Conservation (phyloP, 2,888 invertebrate genomes). For the Frankliniella intonsa region DNA sequence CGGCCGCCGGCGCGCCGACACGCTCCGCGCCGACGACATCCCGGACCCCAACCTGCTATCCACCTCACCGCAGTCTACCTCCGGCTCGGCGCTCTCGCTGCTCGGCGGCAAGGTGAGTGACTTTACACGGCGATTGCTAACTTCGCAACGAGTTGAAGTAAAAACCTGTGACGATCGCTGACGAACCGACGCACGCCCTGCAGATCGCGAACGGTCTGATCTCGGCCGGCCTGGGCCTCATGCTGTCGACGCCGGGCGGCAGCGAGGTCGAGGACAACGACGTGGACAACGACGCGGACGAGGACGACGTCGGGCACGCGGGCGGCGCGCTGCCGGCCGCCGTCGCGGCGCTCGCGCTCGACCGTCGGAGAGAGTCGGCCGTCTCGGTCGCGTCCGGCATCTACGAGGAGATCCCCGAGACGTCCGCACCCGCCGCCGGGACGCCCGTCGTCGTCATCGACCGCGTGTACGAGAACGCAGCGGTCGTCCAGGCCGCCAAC, state of each 20-base stretch:
- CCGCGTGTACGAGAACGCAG: conserved; percentile 17
- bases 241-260: conserved; percentile 39
- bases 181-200: not conserved
- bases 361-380: conserved; percentile 53
- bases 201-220: conserved; percentile 39
- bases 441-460: not conserved
- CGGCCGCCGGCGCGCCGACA: conserved; percentile 2
- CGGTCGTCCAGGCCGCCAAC: not conserved
- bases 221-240: conserved; percentile 41
- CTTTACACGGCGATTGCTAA: not conserved
- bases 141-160: not conserved
- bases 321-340: conserved; percentile 27
- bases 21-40: not conserved
- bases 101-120: not conserved
- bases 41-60: not conserved
- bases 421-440: conserved; percentile 31
- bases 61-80: not conserved
- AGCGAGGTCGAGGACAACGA: conserved; percentile 39
- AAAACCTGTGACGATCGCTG: not conserved
- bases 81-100: not conserved
- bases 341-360: not conserved
- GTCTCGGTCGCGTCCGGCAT: conserved; percentile 61
- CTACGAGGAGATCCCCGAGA: conserved; percentile 63
- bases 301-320: not conserved
- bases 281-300: conserved; percentile 30